A percentile compares a stretch with the other conserved stretches of the same genome.
Evolutionary conservation across 2,888 invertebrate species (phyloP).

Genomic region (Machimus atricapillus): DNA sequence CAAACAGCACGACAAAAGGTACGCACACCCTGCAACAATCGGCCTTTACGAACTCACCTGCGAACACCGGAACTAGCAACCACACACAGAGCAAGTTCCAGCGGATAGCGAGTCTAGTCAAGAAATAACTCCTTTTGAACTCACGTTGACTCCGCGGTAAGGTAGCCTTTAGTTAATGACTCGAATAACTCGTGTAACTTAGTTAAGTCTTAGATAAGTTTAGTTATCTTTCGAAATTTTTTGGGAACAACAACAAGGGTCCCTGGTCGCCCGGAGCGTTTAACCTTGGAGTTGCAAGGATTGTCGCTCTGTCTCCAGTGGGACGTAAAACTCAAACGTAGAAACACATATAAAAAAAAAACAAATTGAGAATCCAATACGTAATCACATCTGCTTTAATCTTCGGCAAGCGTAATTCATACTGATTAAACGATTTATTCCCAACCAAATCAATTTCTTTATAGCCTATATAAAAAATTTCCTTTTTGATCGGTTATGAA

Average conservation of each 20-base stretch:
- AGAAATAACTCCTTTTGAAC: slow-evolving; percentile 45
- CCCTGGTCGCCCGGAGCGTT: background rate
- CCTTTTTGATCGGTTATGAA: background rate
- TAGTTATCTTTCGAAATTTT: background rate
- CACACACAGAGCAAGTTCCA: slow-evolving; percentile 48
- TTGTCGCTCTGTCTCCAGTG: background rate
- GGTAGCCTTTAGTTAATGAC: slow-evolving; percentile 8
- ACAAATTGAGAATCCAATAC: slow-evolving; percentile 19
- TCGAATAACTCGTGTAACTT: slow-evolving; percentile 21
- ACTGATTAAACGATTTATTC: background rate
- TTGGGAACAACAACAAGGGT: slow-evolving; percentile 9
- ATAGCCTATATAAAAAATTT: background rate
- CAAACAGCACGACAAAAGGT: slow-evolving; percentile 12
- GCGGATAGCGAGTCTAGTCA: slow-evolving; percentile 50
- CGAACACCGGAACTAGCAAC: slow-evolving; percentile 18
- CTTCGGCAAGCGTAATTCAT: background rate
- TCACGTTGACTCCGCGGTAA: background rate
- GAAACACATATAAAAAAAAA: background rate
- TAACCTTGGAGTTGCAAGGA: background rate
- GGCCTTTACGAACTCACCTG: background rate
- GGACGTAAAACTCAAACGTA: background rate
- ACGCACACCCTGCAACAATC: background rate
- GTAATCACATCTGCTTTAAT: slow-evolving; percentile 23
- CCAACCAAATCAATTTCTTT: background rate
- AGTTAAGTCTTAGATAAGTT: background rate